phyloP scores from a whole-genome alignment of 2,888 invertebrate species.

The Tinea semifulvella region DNA sequence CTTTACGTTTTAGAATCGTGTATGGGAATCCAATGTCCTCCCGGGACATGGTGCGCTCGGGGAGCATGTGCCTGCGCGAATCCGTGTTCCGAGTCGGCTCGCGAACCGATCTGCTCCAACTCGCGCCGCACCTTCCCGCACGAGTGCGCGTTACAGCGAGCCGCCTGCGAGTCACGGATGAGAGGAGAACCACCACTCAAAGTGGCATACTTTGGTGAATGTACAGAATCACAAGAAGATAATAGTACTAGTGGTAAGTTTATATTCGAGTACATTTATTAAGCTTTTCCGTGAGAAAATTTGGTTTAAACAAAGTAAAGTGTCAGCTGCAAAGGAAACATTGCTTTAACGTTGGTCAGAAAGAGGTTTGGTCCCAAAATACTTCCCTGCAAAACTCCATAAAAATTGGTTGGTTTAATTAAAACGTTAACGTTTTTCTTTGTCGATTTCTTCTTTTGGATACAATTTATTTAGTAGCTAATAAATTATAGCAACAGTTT shows the following conservation, averaged over 20 bases:
- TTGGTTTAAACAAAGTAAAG: too few relatives aligned
- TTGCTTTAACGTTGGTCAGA: too few relatives aligned
- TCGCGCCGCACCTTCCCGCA: slow-evolving; percentile 79
- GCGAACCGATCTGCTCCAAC: slow-evolving; percentile 82
- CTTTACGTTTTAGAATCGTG: slow-evolving; percentile 74
- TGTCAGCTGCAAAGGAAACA: too few relatives aligned
- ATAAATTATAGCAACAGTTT: too few relatives aligned
- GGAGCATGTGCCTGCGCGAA: slow-evolving; percentile 86
- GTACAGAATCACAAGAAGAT: slow-evolving; percentile 73
- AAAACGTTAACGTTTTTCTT: too few relatives aligned
- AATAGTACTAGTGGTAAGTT: slow-evolving; percentile 43
- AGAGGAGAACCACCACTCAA: slow-evolving; percentile 64
- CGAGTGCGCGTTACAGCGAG: slow-evolving; percentile 83
- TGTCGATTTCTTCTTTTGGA: too few relatives aligned
- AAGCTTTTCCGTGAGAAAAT: too few relatives aligned
- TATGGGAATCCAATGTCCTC: slow-evolving; percentile 77
- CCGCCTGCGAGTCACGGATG: slow-evolving; percentile 73
- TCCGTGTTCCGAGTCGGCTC: slow-evolving; percentile 72
- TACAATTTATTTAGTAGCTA: too few relatives aligned
- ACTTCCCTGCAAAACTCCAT: too few relatives aligned
- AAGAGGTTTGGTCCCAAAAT: too few relatives aligned
- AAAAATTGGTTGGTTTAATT: too few relatives aligned
- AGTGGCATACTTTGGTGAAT: slow-evolving; percentile 81
- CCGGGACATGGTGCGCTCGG: slow-evolving; percentile 83
- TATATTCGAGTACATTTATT: too few relatives aligned